These are phyloP conservation scores for Acestrorhynchus altus DNA, from an alignment of 2,797 vertebrate species.

Conservation along the genomic window DNA sequence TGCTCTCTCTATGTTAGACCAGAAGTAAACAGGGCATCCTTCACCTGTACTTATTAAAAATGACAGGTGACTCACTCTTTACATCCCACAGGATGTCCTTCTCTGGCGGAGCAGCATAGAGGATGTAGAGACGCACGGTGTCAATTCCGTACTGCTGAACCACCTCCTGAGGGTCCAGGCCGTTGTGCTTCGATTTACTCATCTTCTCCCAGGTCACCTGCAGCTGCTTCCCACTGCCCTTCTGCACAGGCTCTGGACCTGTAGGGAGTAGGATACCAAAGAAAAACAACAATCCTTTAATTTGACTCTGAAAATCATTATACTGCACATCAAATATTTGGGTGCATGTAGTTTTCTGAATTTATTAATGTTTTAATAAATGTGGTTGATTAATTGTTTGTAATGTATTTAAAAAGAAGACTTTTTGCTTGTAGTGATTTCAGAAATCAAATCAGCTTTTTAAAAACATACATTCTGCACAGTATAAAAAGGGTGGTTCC, in stretches of 20 bases:
- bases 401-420: neutral
- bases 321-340: neutral
- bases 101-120: constrained; percentile 92
- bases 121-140: constrained; percentile 89
- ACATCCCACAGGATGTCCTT: constrained; percentile 95
- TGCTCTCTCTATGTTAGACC: neutral
- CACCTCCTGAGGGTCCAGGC: constrained; percentile 89
- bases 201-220: constrained; percentile 96
- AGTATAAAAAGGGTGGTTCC: too few species aligned
- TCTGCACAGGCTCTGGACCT: constrained; percentile 83
- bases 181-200: constrained; percentile 98
- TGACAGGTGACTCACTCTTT: constrained; percentile 83
- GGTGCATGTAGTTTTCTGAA: neutral
- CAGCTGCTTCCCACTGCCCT: constrained; percentile 73
- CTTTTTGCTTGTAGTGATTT: too few species aligned
- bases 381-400: neutral
- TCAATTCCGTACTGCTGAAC: constrained; percentile 89
- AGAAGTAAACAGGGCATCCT: too few species aligned
- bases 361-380: neutral
- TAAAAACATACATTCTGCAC: too few species aligned
- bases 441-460: too few species aligned
- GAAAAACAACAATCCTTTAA: neutral
- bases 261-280: neutral
- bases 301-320: neutral
- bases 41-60: neutral